Evolutionary conservation across 1,140 invertebrate genomes (phyloP).

Genomic region (Cydia fagiglandana): DNA sequence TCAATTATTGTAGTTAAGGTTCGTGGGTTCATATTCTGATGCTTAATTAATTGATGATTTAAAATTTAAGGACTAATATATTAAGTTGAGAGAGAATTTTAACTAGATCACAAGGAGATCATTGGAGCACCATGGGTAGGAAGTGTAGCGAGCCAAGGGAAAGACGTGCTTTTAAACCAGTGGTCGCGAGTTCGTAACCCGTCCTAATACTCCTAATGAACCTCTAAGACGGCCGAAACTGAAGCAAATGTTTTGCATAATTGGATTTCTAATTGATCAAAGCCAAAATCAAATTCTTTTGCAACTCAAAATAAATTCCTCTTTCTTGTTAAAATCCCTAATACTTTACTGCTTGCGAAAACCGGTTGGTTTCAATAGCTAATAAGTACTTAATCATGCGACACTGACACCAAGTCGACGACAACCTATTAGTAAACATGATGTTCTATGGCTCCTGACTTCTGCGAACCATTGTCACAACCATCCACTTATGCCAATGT

Average conservation of each 20-base stretch:
- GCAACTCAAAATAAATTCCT: not conserved
- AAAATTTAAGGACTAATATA: not conserved
- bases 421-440: slow-evolving; percentile 29
- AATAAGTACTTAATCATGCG: slow-evolving; percentile 20
- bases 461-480: slow-evolving; percentile 27
- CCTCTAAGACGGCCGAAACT: too few species aligned
- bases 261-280: too few species aligned
- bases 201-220: too few species aligned
- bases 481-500: slow-evolving; percentile 11
- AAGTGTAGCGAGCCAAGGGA: too few species aligned
- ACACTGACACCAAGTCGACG: not conserved
- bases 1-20: not conserved
- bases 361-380: not conserved
- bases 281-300: too few species aligned
- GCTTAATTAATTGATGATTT: not conserved
- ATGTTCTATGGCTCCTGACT: slow-evolving; percentile 4
- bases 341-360: not conserved
- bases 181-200: too few species aligned
- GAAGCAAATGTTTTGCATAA: too few species aligned
- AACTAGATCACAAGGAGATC: too few species aligned
- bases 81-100: too few species aligned
- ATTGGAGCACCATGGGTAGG: too few species aligned
- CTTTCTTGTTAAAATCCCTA: not conserved
- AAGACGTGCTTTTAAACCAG: too few species aligned
- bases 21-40: not conserved